Evolutionary conservation across 2,888 invertebrate genomes (phyloP).

Genomic region (Agrotis clavis): DNA sequence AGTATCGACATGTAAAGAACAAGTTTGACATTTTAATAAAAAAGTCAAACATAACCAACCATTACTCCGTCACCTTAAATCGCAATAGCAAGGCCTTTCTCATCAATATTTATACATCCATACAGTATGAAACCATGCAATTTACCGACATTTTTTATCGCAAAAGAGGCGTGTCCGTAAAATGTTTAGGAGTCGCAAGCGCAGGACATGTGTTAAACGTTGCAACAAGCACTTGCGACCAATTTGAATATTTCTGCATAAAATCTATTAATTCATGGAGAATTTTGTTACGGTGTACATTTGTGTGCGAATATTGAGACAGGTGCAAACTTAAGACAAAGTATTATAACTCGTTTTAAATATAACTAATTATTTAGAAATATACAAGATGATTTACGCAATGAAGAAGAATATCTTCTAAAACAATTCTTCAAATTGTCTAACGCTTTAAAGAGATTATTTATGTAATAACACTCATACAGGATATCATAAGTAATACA

Average conservation of each 20-base stretch:
- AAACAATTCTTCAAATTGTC: constrained; percentile 5
- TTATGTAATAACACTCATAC: constrained; percentile 28
- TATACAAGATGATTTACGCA: constrained; percentile 11
- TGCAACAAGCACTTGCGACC: constrained; percentile 60
- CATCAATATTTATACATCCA: constrained; percentile 59
- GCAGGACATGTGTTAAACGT: constrained; percentile 64
- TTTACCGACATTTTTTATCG: constrained; percentile 65
- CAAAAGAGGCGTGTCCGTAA: constrained; percentile 69
- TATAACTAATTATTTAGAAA: constrained; percentile 18
- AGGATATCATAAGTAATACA: constrained; percentile 26
- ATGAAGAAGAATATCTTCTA: constrained; percentile 4
- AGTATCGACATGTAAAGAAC: too few relatives aligned
- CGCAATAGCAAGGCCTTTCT: constrained; percentile 13
- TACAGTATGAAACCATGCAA: constrained; percentile 56
- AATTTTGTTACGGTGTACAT: constrained; percentile 48
- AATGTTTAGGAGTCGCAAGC: constrained; percentile 56
- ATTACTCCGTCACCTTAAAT: constrained; percentile 32
- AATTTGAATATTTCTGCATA: constrained; percentile 78
- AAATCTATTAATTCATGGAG: constrained; percentile 64
- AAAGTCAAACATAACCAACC: constrained; percentile 16
- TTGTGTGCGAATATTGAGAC: constrained; percentile 49
- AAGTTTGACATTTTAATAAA: not conserved
- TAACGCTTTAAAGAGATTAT: constrained; percentile 7
- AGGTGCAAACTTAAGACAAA: constrained; percentile 39
- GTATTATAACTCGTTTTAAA: constrained; percentile 19